These are phyloP conservation scores for Phengaris alcon DNA, from an alignment of 2,888 invertebrate species.

Conservation along the genomic window DNA sequence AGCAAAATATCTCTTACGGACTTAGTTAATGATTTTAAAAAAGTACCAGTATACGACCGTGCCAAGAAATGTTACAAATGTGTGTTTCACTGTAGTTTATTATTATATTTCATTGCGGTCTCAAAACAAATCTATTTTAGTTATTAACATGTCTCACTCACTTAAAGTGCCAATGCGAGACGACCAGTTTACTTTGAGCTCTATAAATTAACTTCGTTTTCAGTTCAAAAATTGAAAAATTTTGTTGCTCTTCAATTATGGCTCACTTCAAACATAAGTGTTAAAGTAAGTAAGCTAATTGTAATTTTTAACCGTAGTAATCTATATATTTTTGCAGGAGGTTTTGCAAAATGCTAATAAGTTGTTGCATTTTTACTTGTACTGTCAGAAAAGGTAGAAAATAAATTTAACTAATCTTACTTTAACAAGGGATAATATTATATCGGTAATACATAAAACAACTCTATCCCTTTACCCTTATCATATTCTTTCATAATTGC, in stretches of 20 bases:
- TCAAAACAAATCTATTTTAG: constrained; percentile 59
- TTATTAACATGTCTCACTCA: constrained; percentile 66
- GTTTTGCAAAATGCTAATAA: too few relatives aligned
- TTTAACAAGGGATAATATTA: too few relatives aligned
- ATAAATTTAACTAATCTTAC: too few relatives aligned
- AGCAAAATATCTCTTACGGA: background rate
- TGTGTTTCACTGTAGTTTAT: constrained; percentile 24
- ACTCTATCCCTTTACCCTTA: background rate
- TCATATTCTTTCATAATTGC: constrained; percentile 11
- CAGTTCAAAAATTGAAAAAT: background rate
- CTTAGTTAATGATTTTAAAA: constrained; percentile 15
- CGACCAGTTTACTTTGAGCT: constrained; percentile 45
- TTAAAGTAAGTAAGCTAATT: background rate
- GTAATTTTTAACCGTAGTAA: background rate
- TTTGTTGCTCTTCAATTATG: background rate
- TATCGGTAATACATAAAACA: background rate
- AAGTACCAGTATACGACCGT: constrained; percentile 2
- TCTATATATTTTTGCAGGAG: too few relatives aligned
- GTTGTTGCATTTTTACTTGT: too few relatives aligned
- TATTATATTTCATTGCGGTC: constrained; percentile 34
- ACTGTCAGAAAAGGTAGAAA: too few relatives aligned
- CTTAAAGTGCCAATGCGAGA: constrained; percentile 51
- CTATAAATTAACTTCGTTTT: background rate
- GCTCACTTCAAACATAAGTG: too few relatives aligned
- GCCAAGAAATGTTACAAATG: constrained; percentile 27